Evolutionary conservation across 1,140 invertebrate genomes (phyloP), one percentile per base, ranked within the genome.

Genomic region (Pseudomyrmex gracilis): DNA sequence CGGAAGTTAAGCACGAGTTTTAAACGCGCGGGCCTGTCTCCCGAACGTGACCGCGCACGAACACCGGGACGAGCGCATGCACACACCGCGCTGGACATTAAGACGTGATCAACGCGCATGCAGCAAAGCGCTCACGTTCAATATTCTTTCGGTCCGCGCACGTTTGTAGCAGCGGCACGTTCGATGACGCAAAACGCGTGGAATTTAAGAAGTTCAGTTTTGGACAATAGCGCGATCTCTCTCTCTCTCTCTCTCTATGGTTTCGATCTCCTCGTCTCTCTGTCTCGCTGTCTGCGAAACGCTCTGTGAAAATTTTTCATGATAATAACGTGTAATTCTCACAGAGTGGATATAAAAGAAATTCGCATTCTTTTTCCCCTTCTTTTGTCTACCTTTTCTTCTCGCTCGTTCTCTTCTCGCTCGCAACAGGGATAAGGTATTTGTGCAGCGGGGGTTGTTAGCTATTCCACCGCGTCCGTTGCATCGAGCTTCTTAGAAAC

Each of bases 101-200:
- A 87, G 86, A 87, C 83, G 80, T 76, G 85, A 87, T 87, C 86
- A 87, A 87, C 60, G 68, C 73, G 57, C 68, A 53, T 74, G 78
- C 78, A 63, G 64, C n/a, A n/a, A n/a, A n/a, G n/a, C 78, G 12
- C 15, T 49, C 24, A 45, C 57, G 67, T 82, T 20, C 63, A 43
- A 77, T 70, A 58, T 80, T 80, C 76, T 70, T 80, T 80, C 76
- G 49, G 43, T 70, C 5, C 43, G 49, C 24, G 73, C 51, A 66
- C 20, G n/a, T 13, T 70, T 10, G 49, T 43, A 78, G 34, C 34
- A 7, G 12, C 4, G 2, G 2, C 43, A 34, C 64, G n/a, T 45
- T 58, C 64, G 51, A 2, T 13, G 47, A 12, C 17, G 47, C 20
- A 68, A 68, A 68, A 68, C 51, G 49, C 24, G 17, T 7, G 53